Conservation (phyloP, 2,888 invertebrate species). For the Cheilosia pagana region DNA sequence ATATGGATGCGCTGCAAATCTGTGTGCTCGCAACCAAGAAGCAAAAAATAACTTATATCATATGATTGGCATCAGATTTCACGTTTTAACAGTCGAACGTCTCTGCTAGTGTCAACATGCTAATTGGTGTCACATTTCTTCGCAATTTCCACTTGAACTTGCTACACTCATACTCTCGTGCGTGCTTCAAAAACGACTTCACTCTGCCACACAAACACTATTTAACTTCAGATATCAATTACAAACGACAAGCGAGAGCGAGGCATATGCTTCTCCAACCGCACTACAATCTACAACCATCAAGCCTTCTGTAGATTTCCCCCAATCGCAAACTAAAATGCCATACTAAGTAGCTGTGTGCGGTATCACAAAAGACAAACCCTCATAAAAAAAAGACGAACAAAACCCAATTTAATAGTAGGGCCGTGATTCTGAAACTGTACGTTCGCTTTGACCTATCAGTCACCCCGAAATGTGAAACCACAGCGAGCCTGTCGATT, state of each 20-base stretch:
- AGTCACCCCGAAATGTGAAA: not conserved
- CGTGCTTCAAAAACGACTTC: not conserved
- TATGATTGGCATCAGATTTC: not conserved
- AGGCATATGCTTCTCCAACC: not conserved
- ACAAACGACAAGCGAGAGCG: not conserved
- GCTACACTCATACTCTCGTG: not conserved
- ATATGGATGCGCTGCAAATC: too few species aligned
- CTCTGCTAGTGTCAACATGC: not conserved
- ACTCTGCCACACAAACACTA: not conserved
- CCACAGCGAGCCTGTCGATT: not conserved
- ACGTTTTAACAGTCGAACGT: not conserved
- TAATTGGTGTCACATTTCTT: not conserved
- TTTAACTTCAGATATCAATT: conserved; percentile 7
- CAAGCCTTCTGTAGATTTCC: not conserved
- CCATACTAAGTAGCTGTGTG: not conserved
- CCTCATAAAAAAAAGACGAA: not conserved
- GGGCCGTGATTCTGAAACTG: not conserved
- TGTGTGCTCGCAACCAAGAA: too few species aligned
- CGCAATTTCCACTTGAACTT: not conserved
- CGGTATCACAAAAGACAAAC: not conserved
- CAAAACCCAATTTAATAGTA: not conserved
- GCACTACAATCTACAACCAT: not conserved
- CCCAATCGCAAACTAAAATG: not conserved
- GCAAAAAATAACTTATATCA: not conserved
- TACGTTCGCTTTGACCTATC: not conserved